Evolutionary conservation across 2,888 invertebrate species (phyloP), one percentile per base, ranked within the genome.

Genomic region (Ichneumoninae sp.): DNA sequence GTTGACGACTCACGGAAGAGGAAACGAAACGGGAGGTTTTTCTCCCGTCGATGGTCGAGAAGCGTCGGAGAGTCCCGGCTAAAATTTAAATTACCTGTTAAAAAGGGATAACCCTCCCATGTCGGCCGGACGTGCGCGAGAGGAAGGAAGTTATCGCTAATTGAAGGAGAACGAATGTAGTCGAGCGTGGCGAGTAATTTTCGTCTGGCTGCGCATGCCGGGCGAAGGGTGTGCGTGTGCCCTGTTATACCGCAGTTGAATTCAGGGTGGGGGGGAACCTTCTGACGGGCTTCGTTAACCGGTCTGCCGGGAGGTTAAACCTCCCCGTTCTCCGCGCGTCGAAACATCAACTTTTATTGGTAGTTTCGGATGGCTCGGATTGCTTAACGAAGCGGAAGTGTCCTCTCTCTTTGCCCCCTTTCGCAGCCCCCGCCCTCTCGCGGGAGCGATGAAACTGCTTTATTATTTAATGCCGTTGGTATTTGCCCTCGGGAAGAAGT

Each of bases 71-170:
- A n/a, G n/a, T 62, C 5, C 33, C 30, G 30, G 13, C 60, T 62
- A 80, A 84, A 86, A 86, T 86, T 86, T 68, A 80, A 82, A 86
- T 84, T 83, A 86, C 84, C 83, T 70, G 86, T 84, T 86, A 85
- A 86, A 86, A 84, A 70, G 78, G 72, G 70, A 74, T 83, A 69
- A n/a, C 72, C 76, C 83, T 82, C 78, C 69, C 74, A 70, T 74
- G 52, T 76, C 54, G 60, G 71, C 68, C 54, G 81, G 57, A 72
- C 54, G 57, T 47, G 10, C 40, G 62, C 33, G 50, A 33, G 57
- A 30, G 77, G 72, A 19, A 54, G 57, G 70, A 78, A 57, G 74
- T 68, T 84, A 84, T 82, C 81, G 66, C 84, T 84, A 84, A 84
- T 84, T 84, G 84, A 84, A 84, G 84, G 74, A 84, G 84, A 84